These are phyloP conservation scores for Oikopleura vanhoeffeni DNA, from an alignment of 23 tunicate genomes.

Conservation along the genomic window DNA sequence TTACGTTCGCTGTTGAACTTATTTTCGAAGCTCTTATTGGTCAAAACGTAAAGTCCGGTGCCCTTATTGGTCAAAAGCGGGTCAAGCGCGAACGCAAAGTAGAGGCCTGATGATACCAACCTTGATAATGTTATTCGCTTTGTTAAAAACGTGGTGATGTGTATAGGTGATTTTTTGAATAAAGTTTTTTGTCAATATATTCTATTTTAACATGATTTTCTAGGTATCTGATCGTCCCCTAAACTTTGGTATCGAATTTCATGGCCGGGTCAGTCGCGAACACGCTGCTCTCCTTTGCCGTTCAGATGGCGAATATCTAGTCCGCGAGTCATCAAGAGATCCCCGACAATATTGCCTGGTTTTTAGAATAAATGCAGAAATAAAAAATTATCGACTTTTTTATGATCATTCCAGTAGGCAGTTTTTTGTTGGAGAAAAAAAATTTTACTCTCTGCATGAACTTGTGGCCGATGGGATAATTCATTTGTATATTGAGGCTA, in stretches of 20 bases:
- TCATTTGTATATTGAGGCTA: conserved; percentile 58
- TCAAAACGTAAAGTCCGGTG: too few species aligned
- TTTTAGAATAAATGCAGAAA: conserved; percentile 15
- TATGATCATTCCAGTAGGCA: conserved; percentile 37
- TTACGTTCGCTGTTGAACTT: too few species aligned
- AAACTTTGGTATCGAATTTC: neutral
- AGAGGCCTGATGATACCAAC: too few species aligned
- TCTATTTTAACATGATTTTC: too few species aligned
- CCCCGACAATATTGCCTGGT: neutral
- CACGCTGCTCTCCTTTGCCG: neutral
- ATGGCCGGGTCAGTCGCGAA: neutral
- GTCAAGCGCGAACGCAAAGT: too few species aligned
- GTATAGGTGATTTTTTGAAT: too few species aligned
- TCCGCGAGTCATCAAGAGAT: neutral
- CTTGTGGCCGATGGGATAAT: conserved; percentile 70
- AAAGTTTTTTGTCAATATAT: too few species aligned
- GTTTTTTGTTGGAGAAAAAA: conserved; percentile 75
- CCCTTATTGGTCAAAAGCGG: too few species aligned
- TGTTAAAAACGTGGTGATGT: too few species aligned
- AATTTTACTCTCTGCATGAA: conserved; percentile 54
- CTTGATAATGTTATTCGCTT: too few species aligned
- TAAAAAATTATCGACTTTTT: conserved; percentile 58
- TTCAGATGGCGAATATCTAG: neutral
- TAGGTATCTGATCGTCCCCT: too few species aligned
- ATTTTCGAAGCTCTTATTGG: too few species aligned